A percentile compares a stretch with the other conserved stretches of the same genome.
These are phyloP conservation scores for Indicator indicator DNA, from an alignment of 2,113 vertebrate genomes.

Conservation along the genomic window DNA sequence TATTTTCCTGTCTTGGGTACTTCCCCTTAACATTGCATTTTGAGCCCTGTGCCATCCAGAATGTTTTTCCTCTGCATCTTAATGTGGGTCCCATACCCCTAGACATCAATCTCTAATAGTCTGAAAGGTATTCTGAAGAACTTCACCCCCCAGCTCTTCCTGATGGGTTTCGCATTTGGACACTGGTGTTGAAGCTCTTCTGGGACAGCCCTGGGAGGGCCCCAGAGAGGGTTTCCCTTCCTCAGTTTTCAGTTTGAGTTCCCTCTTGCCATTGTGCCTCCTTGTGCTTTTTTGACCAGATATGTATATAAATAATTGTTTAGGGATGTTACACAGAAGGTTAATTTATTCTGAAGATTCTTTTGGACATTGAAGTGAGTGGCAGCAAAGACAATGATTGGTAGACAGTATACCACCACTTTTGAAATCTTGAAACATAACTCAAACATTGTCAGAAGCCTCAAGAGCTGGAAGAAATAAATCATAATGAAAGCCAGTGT, in stretches of 20 bases:
- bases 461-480: not conserved
- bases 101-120: not conserved
- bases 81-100: fast-evolving
- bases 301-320: not conserved
- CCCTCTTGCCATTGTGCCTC: not conserved
- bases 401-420: not conserved
- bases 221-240: not conserved
- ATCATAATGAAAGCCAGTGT: not conserved
- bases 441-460: not conserved
- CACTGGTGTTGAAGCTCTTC: not conserved
- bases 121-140: not conserved
- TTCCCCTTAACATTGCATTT: not conserved
- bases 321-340: not conserved
- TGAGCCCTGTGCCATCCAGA: not conserved
- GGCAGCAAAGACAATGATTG: not conserved
- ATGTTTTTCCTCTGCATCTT: not conserved
- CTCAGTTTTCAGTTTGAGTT: not conserved
- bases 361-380: not conserved
- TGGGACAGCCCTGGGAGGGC: not conserved
- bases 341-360: not conserved
- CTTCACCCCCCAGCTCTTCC: not conserved
- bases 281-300: not conserved
- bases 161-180: not conserved
- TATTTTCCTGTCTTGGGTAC: not conserved
- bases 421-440: not conserved